Conservation (phyloP, 2,113 vertebrate genomes). For the Spea multiplicata region DNA sequence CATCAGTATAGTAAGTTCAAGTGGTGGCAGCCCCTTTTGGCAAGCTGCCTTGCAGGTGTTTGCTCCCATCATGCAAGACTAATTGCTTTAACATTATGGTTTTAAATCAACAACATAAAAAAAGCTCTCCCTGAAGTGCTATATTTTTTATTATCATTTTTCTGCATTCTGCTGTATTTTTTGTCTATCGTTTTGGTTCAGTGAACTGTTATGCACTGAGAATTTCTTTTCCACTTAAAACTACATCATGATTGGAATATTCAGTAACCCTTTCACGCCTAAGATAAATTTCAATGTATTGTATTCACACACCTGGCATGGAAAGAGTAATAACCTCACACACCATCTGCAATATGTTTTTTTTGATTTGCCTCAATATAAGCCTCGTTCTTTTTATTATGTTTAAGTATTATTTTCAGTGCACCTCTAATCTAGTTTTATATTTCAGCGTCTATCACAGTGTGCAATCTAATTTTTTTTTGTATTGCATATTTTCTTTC, state of each 20-base stretch:
- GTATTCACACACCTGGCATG: too few relatives aligned
- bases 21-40: background rate
- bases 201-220: background rate
- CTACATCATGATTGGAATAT: background rate
- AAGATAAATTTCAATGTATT: too few relatives aligned
- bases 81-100: conserved; percentile 2
- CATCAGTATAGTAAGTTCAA: background rate
- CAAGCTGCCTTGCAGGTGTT: conserved; percentile 10
- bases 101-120: conserved; percentile 2
- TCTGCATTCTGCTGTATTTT: background rate
- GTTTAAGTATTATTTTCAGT: too few relatives aligned
- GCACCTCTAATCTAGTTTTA: too few relatives aligned
- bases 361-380: too few relatives aligned
- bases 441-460: too few relatives aligned
- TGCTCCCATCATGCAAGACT: conserved; percentile 16
- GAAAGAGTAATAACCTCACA: too few relatives aligned
- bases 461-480: too few relatives aligned
- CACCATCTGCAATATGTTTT: too few relatives aligned
- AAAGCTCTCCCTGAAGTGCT: background rate
- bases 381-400: too few relatives aligned
- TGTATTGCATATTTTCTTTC: too few relatives aligned
- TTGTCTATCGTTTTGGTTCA: background rate
- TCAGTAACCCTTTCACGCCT: background rate
- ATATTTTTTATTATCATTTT: background rate
- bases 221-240: background rate